These are phyloP conservation scores for Leptopilina clavipes DNA, from an alignment of 1,140 invertebrate species.

Conservation along the genomic window DNA sequence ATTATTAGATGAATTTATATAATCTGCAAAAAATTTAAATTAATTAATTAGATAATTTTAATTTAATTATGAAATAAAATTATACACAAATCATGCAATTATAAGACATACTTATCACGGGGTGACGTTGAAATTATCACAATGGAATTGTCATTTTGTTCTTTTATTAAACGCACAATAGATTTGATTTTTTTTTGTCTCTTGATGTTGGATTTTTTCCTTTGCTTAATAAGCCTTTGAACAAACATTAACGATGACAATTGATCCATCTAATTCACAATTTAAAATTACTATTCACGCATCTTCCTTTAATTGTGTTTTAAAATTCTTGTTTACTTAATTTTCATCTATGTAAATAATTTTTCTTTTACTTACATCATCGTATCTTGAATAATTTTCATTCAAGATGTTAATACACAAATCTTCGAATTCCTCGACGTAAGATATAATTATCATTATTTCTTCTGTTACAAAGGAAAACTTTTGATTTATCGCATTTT, in stretches of 20 bases:
- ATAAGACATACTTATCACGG: background rate
- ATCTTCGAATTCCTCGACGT: constrained; percentile 43
- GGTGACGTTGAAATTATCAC: background rate
- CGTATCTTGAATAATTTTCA: constrained; percentile 48
- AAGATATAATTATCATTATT: constrained; percentile 51
- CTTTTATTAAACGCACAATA: constrained; percentile 26
- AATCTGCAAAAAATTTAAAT: too few species aligned
- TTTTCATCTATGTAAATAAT: too few species aligned
- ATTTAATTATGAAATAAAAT: too few species aligned
- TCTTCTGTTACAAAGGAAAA: constrained; percentile 53
- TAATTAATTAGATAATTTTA: too few species aligned
- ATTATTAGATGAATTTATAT: background rate
- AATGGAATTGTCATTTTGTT: background rate
- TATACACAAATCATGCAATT: too few species aligned
- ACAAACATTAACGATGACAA: constrained; percentile 53
- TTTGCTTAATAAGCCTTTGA: constrained; percentile 38
- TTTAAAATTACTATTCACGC: background rate
- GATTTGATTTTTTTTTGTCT: constrained; percentile 38
- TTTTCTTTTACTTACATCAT: constrained; percentile 45
- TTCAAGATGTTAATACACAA: constrained; percentile 48
- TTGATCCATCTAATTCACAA: constrained; percentile 52
- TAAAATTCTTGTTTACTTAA: background rate
- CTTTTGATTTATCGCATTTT: constrained; percentile 32
- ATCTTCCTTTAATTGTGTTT: background rate
- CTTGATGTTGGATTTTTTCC: constrained; percentile 24